Evolutionary conservation across 2,113 vertebrate genomes (phyloP), one percentile per base, ranked within the genome.

Genomic region (Cyrtonyx montezumae): DNA sequence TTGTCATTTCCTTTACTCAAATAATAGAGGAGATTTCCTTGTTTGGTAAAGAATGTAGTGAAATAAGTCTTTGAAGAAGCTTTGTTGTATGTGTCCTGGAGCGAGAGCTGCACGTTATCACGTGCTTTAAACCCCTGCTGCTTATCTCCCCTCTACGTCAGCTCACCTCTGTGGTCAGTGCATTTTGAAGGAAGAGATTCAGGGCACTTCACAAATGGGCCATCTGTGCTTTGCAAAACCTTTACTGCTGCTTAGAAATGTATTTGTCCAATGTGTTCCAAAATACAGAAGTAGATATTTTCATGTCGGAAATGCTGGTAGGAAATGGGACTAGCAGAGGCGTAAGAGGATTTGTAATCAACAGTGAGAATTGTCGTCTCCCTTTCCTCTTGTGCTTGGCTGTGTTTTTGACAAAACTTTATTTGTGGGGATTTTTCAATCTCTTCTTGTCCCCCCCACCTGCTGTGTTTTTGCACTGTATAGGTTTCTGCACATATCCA

Each of bases 1-100:
- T 96, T 95, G 87, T 93, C 78, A 94, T 91, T 94, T 94, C 79
- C 87, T 77, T 70, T 90, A 71, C 88, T 88, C 88, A 93, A 75
- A 93, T 89, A 94, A 96, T 95, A 93, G 49, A 71, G 32, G 68
- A 95, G 62, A 71, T 95, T 96, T 95, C 96, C 94, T 93, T 97
- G 58, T 95, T 95, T 84, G 63, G 75, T 83, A 96, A 85, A 90
- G 85, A 91, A 70, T 81, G 79, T 40, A 56, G 89, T 79, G 85
- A 96, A 95, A 90, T 79, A 88, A 87, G 88, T 91, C 70, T 95
- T 81, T 20, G 83, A 88, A 93, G 80, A 87, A 71, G 80, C 87
- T 91, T 93, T 95, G 68, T 91, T 92, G n/a, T 84, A 37, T 1
- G 0, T 94, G 84, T 77, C 59, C 91, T 71, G 62, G 87, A 87